Percentiles rank a stretch among this genome's conserved stretches.
Evolutionary conservation across 2,888 invertebrate species (phyloP).

Genomic region (Drosophila kanekoi): DNA sequence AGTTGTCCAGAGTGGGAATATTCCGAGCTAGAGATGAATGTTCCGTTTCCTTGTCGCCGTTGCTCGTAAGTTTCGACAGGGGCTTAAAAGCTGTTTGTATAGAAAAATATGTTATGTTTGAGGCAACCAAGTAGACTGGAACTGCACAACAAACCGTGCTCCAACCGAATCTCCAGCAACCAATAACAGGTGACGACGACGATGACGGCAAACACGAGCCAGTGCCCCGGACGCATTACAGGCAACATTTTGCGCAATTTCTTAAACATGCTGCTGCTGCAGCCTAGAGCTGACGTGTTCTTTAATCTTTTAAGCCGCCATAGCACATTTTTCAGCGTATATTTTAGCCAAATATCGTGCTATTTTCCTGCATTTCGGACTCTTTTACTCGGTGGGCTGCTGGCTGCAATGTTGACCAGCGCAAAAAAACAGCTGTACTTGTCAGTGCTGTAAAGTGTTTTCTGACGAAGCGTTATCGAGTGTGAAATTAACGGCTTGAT

Average conservation of each 20-base stretch:
- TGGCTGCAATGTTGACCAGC: conserved; percentile 35
- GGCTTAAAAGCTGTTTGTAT: conserved; percentile 71
- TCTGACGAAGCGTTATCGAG: background rate
- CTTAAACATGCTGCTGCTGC: conserved; percentile 52
- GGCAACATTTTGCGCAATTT: conserved; percentile 83
- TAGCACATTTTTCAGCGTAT: conserved; percentile 40
- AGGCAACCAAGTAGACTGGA: background rate
- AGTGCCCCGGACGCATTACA: conserved; percentile 79
- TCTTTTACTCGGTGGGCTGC: conserved; percentile 9
- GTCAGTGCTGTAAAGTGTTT: conserved; percentile 2
- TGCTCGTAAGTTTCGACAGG: conserved; percentile 46
- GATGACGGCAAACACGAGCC: conserved; percentile 73
- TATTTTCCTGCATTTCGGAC: conserved; percentile 35
- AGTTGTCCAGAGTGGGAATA: conserved; percentile 42
- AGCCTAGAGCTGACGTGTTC: conserved; percentile 6
- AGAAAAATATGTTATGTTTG: background rate
- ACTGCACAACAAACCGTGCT: conserved; percentile 52
- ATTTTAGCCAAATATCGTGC: conserved; percentile 20
- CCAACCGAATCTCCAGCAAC: conserved; percentile 77
- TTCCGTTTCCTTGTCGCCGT: conserved; percentile 13
- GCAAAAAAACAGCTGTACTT: conserved; percentile 44
- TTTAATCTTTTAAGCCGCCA: conserved; percentile 15
- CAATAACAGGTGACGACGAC: conserved; percentile 81
- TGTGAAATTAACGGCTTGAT: background rate
- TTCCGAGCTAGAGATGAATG: conserved; percentile 15